Conservation (phyloP, 2,797 vertebrate species). For the Gymnopithys bicolor region DNA sequence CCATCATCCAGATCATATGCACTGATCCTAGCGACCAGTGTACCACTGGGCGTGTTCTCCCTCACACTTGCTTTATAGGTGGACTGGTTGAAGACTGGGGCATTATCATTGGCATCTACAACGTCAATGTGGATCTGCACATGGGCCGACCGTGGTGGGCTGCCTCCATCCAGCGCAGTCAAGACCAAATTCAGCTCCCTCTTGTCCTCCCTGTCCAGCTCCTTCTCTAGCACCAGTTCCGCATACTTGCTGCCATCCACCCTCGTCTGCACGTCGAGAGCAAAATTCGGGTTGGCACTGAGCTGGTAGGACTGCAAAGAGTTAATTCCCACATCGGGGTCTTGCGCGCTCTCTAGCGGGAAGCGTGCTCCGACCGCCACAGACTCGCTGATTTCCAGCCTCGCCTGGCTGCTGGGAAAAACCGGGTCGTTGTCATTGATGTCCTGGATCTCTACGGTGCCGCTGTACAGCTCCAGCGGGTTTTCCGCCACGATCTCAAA, state of each 20-base stretch:
- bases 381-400: constrained; percentile 80
- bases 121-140: constrained; percentile 72
- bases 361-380: constrained; percentile 77
- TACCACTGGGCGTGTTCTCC: constrained; percentile 66
- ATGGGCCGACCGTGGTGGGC: constrained; percentile 68
- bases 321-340: constrained; percentile 80
- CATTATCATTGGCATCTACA: constrained; percentile 77
- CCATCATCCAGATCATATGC: constrained; percentile 78
- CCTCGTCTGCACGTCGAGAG: constrained; percentile 73
- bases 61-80: constrained; percentile 71
- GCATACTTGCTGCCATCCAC: constrained; percentile 78
- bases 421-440: constrained; percentile 87
- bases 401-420: constrained; percentile 75
- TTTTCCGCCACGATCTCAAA: constrained; percentile 86
- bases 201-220: constrained; percentile 78
- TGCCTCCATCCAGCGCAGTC: constrained; percentile 77
- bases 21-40: constrained; percentile 60
- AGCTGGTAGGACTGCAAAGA: constrained; percentile 79
- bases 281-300: constrained; percentile 75
- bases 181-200: constrained; percentile 68
- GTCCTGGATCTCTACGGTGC: constrained; percentile 83
- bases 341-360: constrained; percentile 81
- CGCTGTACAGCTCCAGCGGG: constrained; percentile 84
- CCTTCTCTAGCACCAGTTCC: constrained; percentile 75
- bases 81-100: constrained; percentile 77